phyloP scores from a whole-genome alignment of 2,113 vertebrate species.

The Nematolebias whitei region DNA sequence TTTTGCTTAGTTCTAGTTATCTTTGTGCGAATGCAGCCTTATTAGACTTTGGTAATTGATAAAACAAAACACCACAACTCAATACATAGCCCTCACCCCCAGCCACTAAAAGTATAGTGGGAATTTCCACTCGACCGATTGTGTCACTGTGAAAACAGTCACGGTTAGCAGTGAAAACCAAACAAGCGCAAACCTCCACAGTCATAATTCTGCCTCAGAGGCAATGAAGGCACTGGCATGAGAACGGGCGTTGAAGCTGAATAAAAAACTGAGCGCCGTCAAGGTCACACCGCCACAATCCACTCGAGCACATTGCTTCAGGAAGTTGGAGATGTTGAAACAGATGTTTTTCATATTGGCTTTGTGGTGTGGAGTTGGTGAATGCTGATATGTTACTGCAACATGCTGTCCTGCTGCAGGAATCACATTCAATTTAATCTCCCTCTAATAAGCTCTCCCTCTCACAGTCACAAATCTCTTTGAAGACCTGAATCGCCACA shows the following conservation, averaged over 20 bases:
- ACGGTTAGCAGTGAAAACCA: constrained; percentile 51
- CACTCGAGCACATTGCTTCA: constrained; percentile 62
- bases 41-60: constrained; percentile 25
- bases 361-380: constrained; percentile 66
- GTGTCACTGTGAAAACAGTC: constrained; percentile 52
- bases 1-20: constrained; percentile 9
- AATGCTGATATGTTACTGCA: constrained; percentile 66
- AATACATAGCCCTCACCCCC: too few relatives aligned
- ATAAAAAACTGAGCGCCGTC: constrained; percentile 66
- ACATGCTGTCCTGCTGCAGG: constrained; percentile 59
- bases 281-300: constrained; percentile 71
- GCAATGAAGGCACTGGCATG: constrained; percentile 43
- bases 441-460: constrained; percentile 57
- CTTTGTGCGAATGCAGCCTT: constrained; percentile 21
- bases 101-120: constrained; percentile 40
- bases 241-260: constrained; percentile 41
- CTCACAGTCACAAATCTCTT: constrained; percentile 45
- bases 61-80: constrained; percentile 30
- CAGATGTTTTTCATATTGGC: constrained; percentile 78
- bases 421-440: constrained; percentile 69
- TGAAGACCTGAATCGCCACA: constrained; percentile 30
- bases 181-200: constrained; percentile 58
- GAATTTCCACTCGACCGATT: constrained; percentile 53
- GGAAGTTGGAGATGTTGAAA: constrained; percentile 77
- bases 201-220: constrained; percentile 53